Base-by-base conservation (phyloP, 2,797 vertebrate species). In the Phataginus tetradactyla region DNA sequence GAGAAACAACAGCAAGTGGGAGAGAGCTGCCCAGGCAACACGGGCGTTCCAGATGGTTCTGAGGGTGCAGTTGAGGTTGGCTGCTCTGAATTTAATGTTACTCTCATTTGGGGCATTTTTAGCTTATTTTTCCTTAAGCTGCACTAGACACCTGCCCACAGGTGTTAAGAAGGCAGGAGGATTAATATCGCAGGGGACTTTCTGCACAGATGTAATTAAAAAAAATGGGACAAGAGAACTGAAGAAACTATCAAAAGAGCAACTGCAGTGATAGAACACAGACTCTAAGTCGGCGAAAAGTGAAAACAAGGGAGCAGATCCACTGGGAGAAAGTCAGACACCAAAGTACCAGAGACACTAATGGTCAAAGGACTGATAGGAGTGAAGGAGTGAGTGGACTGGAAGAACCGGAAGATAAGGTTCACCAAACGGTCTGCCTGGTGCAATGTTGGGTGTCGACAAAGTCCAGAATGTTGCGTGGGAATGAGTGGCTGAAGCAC, bases 61-160 rank as follows among this genome's bases (percentile, higher is more conserved):
- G 72, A 94, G 49, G 34, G 45, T 18, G 23, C 21, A 49, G 17
- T 34, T 39, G 71, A 94, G 17, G 64, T 29, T 66, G 39, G 21
- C 49, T 85, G 49, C 37, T 37, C 51, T 84, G 63, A 90, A 77
- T 92, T 89, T 72, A 97, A 92, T 72, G 80, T 69, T 32, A 84
- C 17, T 84, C 10, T 63, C 20, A 69, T 84, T 20, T 74, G 25
- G 29, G 25, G 34, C 42, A 37, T 29, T 93, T 45, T n/a, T 45
- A 45, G n/a, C 61, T 69, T 86, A 39, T 39, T 2, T 2, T 8
- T 39, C n/a, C 71, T 23, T 17, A 13, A 64, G 6, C 55, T 66
- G 1, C 34, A 34, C 34, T 78, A 90, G 69, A 79, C 34, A 68
- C 37, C 59, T 85, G 55, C 32, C 45, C 32, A 72, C 18, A 90